Evolutionary conservation across 2,113 vertebrate genomes (phyloP), one percentile per base, ranked within the genome.

Genomic region (Engystomops pustulosus): DNA sequence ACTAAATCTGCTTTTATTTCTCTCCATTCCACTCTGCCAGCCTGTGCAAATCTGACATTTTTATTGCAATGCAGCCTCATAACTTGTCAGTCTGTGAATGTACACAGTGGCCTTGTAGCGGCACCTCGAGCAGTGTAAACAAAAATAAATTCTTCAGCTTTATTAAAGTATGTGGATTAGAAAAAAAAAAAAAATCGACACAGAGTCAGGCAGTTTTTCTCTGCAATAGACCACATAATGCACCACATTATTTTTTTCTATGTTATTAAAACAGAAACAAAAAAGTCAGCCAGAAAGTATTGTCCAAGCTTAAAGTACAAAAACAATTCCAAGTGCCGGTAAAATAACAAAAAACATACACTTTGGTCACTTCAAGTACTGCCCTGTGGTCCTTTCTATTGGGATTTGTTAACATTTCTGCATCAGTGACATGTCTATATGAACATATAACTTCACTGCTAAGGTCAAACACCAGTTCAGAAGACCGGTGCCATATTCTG

Each of bases 41-140:
- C 20, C 34, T 38, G 30, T 41, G 75, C 75, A 55, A 27, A 58
- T 41, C 75, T 78, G 34, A 78, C 75, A 78, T 41, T 55, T 78
- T 78, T 78, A 78, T 78, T 58, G 75, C 75, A 78, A 25, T 78
- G 51, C 74, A 55, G 74, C 74, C 55, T 77, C 74, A 77, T 77
- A 77, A 77, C 51, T 78, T 78, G 75, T 78, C 75, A 60, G 53
- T 23, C 49, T 58, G 2, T 15, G 30, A 78, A 60, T 78, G 75
- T 78, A 78, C 51, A 58, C 32, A 38, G 20, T 78, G 75, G 51
- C 75, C 75, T 78, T 27, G 30, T 78, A 58, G 75, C 75, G 34
- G 53, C 18, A 78, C 51, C 51, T 78, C 45, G 20, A 58, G 18
- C 32, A 15, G 53, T 3, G 32, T 60, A 55, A 78, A 27, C 72